These are phyloP conservation scores for Caenorhabditis panamensis DNA, from an alignment of 2,888 invertebrate genomes.

Conservation along the genomic window DNA sequence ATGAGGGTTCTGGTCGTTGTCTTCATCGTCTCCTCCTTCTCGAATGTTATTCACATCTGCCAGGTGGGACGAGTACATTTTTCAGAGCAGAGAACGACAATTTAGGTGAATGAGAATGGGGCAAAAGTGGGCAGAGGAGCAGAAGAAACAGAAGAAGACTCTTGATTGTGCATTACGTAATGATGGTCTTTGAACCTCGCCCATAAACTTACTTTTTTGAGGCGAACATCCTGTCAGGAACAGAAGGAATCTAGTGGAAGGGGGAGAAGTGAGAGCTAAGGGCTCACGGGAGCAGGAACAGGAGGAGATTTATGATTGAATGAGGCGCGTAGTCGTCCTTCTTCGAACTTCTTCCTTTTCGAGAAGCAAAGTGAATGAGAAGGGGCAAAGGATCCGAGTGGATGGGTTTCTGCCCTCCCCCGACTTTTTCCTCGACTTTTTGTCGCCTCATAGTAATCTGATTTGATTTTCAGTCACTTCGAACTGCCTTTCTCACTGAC, in stretches of 20 bases:
- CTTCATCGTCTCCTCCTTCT: background rate
- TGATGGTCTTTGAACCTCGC: constrained; percentile 8
- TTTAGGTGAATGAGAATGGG: too few relatives aligned
- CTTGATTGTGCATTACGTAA: constrained; percentile 25
- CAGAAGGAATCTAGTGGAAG: constrained; percentile 24
- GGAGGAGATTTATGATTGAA: constrained; percentile 57
- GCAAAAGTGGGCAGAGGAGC: background rate
- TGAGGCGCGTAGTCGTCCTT: constrained; percentile 43
- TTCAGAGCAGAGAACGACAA: constrained; percentile 3
- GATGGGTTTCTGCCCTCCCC: constrained; percentile 36
- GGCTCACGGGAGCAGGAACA: constrained; percentile 41
- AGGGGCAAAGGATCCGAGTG: constrained; percentile 14
- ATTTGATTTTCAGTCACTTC: constrained; percentile 46
- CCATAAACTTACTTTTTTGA: constrained; percentile 38
- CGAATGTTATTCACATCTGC: constrained; percentile 28
- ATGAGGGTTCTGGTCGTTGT: constrained; percentile 6
- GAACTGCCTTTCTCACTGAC: constrained; percentile 12
- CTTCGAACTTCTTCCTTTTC: constrained; percentile 33
- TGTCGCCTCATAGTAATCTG: constrained; percentile 36
- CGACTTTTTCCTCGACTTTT: constrained; percentile 19
- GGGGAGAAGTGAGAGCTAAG: constrained; percentile 4
- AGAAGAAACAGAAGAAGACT: background rate
- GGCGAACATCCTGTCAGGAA: constrained; percentile 26
- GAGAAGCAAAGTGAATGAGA: constrained; percentile 25
- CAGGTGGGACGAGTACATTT: constrained; percentile 38